Percentiles rank a stretch among this genome's conserved stretches.
phyloP scores from a whole-genome alignment of 2,797 vertebrate species.

The Ispidina lecontei region DNA sequence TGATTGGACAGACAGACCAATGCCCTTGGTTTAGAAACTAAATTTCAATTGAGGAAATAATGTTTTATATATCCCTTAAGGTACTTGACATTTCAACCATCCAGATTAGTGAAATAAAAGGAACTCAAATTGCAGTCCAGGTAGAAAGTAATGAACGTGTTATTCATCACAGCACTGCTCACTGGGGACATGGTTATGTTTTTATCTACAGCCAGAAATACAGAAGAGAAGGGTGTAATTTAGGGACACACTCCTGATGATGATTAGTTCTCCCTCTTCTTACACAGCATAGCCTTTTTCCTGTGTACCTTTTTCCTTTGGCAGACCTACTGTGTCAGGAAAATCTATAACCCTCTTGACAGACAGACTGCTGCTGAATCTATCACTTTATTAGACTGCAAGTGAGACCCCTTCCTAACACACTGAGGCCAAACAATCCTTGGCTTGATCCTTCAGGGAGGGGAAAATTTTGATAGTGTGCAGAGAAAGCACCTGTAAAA shows the following conservation, averaged over 20 bases:
- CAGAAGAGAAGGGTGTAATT: neutral
- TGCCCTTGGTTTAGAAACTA: neutral
- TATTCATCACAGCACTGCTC: neutral
- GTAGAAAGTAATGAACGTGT: neutral
- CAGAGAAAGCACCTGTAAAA: neutral
- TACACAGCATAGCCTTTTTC: neutral
- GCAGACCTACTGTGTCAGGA: neutral
- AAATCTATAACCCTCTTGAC: neutral
- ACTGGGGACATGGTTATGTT: neutral
- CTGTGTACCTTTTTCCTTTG: neutral
- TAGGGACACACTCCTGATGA: neutral
- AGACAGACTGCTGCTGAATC: neutral
- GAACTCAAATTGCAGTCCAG: neutral
- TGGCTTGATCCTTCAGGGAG: neutral
- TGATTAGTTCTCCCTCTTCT: neutral
- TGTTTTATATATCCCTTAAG: neutral
- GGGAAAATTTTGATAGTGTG: neutral
- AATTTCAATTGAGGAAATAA: neutral
- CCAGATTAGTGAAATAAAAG: neutral
- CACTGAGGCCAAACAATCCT: neutral
- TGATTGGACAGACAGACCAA: neutral
- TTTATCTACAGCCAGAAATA: neutral
- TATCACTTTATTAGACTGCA: neutral
- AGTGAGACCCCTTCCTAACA: neutral
- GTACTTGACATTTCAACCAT: neutral